These are phyloP conservation scores for Papilio helenus DNA, from an alignment of 1,140 invertebrate genomes.

Conservation along the genomic window DNA sequence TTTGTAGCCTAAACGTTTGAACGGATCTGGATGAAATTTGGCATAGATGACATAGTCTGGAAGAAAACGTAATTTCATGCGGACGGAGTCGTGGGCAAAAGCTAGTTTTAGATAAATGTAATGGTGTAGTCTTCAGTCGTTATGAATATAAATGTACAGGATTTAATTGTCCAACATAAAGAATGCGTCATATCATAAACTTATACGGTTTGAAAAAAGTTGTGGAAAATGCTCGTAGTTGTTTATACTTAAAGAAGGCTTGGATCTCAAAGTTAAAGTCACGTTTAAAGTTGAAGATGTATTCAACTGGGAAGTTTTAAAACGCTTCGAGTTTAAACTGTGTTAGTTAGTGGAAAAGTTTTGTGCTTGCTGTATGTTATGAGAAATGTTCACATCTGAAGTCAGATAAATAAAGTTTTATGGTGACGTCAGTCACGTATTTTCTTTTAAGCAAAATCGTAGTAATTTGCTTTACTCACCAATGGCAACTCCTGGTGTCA, in stretches of 20 bases:
- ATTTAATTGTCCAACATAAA: not conserved
- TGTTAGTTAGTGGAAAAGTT: constrained; percentile 20
- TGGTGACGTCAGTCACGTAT: not conserved
- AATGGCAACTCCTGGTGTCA: no score
- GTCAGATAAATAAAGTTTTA: not conserved
- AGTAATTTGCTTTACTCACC: no score
- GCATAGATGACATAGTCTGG: no score
- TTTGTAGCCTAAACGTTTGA: no score
- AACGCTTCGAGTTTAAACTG: constrained; percentile 24
- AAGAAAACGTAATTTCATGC: no score
- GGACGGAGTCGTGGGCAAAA: no score
- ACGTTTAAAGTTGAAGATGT: constrained; percentile 29
- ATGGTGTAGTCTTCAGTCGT: no score
- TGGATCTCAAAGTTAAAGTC: not conserved
- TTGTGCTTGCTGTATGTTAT: constrained; percentile 7
- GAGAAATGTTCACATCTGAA: not conserved
- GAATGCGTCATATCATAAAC: not conserved
- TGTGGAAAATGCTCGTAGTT: not conserved
- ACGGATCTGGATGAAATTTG: no score
- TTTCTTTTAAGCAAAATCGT: not conserved
- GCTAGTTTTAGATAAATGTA: no score
- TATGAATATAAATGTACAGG: not conserved
- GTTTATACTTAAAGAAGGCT: constrained; percentile 23
- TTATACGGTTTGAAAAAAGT: constrained; percentile 17
- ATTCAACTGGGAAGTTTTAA: constrained; percentile 36